phyloP scores from a whole-genome alignment of 2,113 vertebrate genomes.

The Chaetodon auriga region DNA sequence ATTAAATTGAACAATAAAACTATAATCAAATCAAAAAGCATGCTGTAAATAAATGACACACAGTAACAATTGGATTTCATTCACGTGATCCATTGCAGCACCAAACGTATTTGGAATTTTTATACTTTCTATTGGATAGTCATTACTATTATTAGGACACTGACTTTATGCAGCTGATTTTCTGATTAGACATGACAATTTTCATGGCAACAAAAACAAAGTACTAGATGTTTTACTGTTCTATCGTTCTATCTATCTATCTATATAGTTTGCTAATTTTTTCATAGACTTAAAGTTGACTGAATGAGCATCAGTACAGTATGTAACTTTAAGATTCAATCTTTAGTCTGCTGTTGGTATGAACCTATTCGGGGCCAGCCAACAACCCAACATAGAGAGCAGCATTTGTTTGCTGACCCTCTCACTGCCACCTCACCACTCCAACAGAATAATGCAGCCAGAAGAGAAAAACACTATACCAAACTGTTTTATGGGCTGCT shows the following conservation, averaged over 20 bases:
- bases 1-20: not conserved
- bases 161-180: too few relatives aligned
- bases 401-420: not conserved
- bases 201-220: not conserved
- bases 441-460: slow-evolving; percentile 29
- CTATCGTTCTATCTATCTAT: too few relatives aligned
- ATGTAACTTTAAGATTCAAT: too few relatives aligned
- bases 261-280: too few relatives aligned
- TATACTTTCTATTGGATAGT: too few relatives aligned
- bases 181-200: not conserved
- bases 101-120: not conserved
- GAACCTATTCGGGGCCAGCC: not conserved
- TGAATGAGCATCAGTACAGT: too few relatives aligned
- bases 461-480: slow-evolving; percentile 35
- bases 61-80: not conserved
- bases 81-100: not conserved
- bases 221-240: not conserved
- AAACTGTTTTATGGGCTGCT: slow-evolving; percentile 48
- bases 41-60: not conserved
- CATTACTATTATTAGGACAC: too few relatives aligned
- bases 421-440: not conserved
- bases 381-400: not conserved
- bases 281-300: too few relatives aligned
- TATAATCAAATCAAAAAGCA: not conserved
- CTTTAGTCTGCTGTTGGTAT: too few relatives aligned